Evolutionary conservation across 2,888 invertebrate genomes (phyloP).

Genomic region (Rhaphigaster nebulosa): DNA sequence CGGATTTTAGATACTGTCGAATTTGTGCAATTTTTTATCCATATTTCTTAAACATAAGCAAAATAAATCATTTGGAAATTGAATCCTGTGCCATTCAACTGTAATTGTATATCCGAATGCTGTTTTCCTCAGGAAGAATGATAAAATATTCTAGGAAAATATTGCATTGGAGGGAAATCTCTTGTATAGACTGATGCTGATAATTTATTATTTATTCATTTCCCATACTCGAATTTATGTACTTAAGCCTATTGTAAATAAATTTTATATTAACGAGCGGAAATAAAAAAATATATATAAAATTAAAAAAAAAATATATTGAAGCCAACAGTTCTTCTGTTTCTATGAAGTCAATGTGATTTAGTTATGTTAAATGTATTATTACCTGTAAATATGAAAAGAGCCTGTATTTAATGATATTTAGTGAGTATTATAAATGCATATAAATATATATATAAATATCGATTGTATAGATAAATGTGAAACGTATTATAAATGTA

Average conservation of each 20-base stretch:
- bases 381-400: conserved; percentile 59
- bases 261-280: conserved; percentile 53
- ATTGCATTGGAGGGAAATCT: conserved; percentile 16
- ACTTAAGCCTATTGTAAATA: conserved; percentile 58
- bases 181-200: conserved; percentile 57
- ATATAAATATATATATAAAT: conserved; percentile 58
- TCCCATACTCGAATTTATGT: conserved; percentile 53
- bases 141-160: conserved; percentile 21
- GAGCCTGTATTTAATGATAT: conserved; percentile 62
- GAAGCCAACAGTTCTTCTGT: conserved; percentile 45
- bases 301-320: not conserved
- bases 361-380: conserved; percentile 59
- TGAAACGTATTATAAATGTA: conserved; percentile 62
- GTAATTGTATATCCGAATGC: not conserved
- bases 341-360: conserved; percentile 59
- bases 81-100: conserved; percentile 19
- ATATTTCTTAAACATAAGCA: not conserved
- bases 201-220: conserved; percentile 56
- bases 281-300: conserved; percentile 36
- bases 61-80: not conserved
- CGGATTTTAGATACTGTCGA: not conserved
- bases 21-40: conserved; percentile 20
- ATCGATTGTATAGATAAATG: conserved; percentile 64
- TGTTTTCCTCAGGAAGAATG: not conserved
- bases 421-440: conserved; percentile 57